Evolutionary conservation across 1,140 invertebrate species (phyloP).

Genomic region (Drosophila seguyi): DNA sequence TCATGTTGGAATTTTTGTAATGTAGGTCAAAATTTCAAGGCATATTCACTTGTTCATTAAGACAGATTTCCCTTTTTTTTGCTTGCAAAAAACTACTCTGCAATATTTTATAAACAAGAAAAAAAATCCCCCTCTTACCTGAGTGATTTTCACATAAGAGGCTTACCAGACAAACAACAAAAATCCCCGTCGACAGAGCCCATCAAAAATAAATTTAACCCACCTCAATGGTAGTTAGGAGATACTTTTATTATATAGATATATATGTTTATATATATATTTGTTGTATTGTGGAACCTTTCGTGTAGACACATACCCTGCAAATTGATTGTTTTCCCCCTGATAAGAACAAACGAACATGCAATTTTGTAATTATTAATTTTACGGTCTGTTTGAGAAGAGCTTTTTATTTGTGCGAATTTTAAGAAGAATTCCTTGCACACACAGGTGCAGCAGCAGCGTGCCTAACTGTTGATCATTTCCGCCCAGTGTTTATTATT

Average conservation of each 20-base stretch:
- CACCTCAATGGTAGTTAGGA: constrained; percentile 21
- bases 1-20: neutral
- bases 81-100: neutral
- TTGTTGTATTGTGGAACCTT: constrained; percentile 18
- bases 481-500: constrained; percentile 1
- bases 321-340: constrained; percentile 60
- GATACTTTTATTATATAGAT: constrained; percentile 11
- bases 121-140: constrained; percentile 4
- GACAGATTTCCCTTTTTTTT: neutral
- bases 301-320: constrained; percentile 48
- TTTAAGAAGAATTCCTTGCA: constrained; percentile 31
- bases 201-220: constrained; percentile 59
- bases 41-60: constrained; percentile 10
- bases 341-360: constrained; percentile 59
- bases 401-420: constrained; percentile 30
- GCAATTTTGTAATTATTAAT: constrained; percentile 77
- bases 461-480: constrained; percentile 38
- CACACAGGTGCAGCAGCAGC: constrained; percentile 15
- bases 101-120: neutral
- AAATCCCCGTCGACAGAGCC: constrained; percentile 22
- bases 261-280: neutral
- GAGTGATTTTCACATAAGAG: constrained; percentile 49
- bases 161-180: constrained; percentile 46
- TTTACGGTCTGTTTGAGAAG: constrained; percentile 74
- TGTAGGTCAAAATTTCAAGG: constrained; percentile 18